These are phyloP conservation scores for Lichenostomus cassidix DNA, from an alignment of 2,113 vertebrate genomes.

Conservation along the genomic window DNA sequence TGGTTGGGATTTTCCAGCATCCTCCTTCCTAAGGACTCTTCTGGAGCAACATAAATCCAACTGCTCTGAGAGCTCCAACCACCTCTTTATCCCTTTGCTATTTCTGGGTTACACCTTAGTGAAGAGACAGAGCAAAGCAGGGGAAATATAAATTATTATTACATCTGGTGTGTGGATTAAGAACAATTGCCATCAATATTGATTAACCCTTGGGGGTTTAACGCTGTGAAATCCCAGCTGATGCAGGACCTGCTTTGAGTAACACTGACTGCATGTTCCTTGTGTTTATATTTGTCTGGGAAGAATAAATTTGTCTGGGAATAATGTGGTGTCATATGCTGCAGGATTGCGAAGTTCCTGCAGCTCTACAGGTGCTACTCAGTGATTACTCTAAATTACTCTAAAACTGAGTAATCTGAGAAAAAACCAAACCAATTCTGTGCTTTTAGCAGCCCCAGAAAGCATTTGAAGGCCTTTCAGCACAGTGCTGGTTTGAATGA, in stretches of 20 bases:
- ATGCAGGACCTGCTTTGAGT: background rate
- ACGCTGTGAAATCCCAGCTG: constrained; percentile 70
- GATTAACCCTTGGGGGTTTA: constrained; percentile 71
- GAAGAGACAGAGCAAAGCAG: background rate
- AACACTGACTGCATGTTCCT: constrained; percentile 48
- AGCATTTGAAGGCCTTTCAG: background rate
- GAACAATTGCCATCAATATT: constrained; percentile 69
- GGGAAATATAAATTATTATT: background rate
- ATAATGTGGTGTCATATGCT: background rate
- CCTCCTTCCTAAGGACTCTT: background rate
- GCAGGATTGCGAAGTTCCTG: background rate
- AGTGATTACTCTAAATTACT: background rate
- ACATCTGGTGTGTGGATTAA: constrained; percentile 13
- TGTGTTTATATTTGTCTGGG: constrained; percentile 58
- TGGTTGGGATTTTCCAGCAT: background rate
- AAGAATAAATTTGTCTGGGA: background rate
- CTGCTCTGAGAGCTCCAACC: background rate
- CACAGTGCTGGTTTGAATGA: background rate
- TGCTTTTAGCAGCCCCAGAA: background rate
- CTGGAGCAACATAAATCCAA: background rate
- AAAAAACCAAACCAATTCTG: background rate
- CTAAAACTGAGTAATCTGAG: background rate
- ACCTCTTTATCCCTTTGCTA: background rate
- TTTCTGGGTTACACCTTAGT: background rate
- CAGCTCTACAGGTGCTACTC: background rate